Base-by-base conservation (phyloP, 2,113 vertebrate species). In the Hypocryptadius cinnamomeus region DNA sequence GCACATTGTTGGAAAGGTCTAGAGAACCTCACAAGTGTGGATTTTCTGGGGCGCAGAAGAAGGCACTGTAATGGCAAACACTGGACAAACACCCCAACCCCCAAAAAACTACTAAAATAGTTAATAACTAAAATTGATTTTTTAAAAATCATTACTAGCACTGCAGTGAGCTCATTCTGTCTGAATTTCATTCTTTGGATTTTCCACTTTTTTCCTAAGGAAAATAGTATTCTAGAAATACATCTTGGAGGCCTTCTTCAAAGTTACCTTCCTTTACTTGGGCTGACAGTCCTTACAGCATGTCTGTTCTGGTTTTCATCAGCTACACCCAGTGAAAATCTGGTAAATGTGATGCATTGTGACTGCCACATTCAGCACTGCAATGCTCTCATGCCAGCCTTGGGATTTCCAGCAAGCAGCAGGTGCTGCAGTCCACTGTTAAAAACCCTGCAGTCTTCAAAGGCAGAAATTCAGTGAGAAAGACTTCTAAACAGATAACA, bases 371-470 rank as follows among this genome's bases (percentile, higher is more conserved):
- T 82, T 76, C 13, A 4, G 70, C 78, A 63, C 59, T 15, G 53
- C 78, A 69, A 35, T 7, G 63, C 63, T 74, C 44, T 39, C 13
- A 11, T 37, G 22, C 85, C n/a, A 65, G 78, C 66, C 57, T 82
- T 3, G 0, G 66, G 81, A 85, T 72, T 87, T 91, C 51, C 89
- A 95, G 92, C 47, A 85, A 93, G 91, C 37, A 76, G 87, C 81
- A 87, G 85, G 92, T 91, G 70, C 84, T 93, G 73, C 71, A 66
- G 50, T 50, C 57, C 19, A 15, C 70, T 89, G 37, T 42, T 76
- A 50, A 89, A 89, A 92, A 93, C 66, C 63, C 89, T 93, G 78
- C 50, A 76, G 70, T 44, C 47, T 85, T 92, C 81, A 85, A 94
- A 93, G 48, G 63, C 66, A 94, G 64, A 68, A 79, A 85, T 83